phyloP scores from a whole-genome alignment of 2,888 invertebrate genomes.

The Portevinia maculata region DNA sequence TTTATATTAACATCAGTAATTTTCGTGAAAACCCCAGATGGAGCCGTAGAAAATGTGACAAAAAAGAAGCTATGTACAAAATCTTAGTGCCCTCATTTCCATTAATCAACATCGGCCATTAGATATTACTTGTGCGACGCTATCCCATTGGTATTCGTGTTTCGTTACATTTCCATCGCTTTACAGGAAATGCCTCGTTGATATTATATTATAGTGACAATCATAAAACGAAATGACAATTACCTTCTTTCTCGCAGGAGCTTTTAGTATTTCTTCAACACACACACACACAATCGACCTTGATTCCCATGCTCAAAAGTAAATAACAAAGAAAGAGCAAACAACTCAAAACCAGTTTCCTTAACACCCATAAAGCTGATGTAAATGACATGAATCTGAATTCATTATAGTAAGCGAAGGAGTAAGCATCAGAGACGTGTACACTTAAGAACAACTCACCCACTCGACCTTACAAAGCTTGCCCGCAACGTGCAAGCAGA shows the following conservation, averaged over 20 bases:
- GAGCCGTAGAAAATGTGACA: too few relatives aligned
- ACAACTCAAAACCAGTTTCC: constrained; percentile 4
- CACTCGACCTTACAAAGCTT: not conserved
- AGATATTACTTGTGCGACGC: not conserved
- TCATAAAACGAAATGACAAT: constrained; percentile 14
- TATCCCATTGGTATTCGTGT: not conserved
- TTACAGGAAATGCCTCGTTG: not conserved
- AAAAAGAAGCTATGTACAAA: too few relatives aligned
- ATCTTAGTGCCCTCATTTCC: not conserved
- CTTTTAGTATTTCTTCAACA: not conserved
- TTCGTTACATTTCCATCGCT: not conserved
- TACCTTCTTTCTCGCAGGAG: not conserved
- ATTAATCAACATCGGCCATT: not conserved
- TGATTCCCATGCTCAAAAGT: constrained; percentile 1
- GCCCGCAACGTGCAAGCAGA: constrained; percentile 6
- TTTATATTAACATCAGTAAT: too few relatives aligned
- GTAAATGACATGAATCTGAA: constrained; percentile 33
- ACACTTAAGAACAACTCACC: not conserved
- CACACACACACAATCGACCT: constrained; percentile 15
- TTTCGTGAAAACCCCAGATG: too few relatives aligned
- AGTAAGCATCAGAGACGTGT: not conserved
- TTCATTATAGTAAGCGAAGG: not conserved
- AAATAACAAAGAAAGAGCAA: not conserved
- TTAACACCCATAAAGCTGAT: constrained; percentile 15
- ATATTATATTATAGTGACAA: not conserved